Conservation (phyloP, 2,888 invertebrate genomes). For the Drosophila monieri region DNA sequence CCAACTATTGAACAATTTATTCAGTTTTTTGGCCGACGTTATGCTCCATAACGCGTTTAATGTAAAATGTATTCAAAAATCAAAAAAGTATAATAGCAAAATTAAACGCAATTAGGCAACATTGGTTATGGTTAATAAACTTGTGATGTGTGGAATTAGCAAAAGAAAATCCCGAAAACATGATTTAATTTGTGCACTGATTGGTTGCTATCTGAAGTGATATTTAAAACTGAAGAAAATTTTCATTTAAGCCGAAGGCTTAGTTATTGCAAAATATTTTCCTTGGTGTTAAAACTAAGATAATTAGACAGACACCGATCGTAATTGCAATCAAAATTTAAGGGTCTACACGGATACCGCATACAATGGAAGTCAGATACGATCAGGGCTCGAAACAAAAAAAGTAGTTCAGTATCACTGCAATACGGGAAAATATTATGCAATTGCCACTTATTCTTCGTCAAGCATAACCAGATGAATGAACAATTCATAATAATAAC, state of each 20-base stretch:
- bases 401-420: constrained; percentile 58
- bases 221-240: constrained; percentile 8
- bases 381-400: not conserved
- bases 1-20: not conserved
- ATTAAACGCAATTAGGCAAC: constrained; percentile 1
- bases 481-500: constrained; percentile 27
- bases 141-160: constrained; percentile 33
- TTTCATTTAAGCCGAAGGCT: too few species aligned
- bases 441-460: constrained; percentile 41
- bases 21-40: constrained; percentile 1
- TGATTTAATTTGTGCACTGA: constrained; percentile 18
- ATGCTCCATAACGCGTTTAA: constrained; percentile 18
- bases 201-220: constrained; percentile 10
- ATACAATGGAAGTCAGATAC: constrained; percentile 13
- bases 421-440: constrained; percentile 44
- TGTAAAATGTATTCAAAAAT: not conserved
- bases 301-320: constrained; percentile 13
- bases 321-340: constrained; percentile 5
- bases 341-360: not conserved
- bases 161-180: constrained; percentile 10
- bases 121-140: constrained; percentile 47
- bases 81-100: not conserved
- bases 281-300: not conserved
- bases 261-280: constrained; percentile 7
- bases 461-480: constrained; percentile 19